phyloP scores from a whole-genome alignment of 2,113 vertebrate species.

The Pterophyllum scalare region DNA sequence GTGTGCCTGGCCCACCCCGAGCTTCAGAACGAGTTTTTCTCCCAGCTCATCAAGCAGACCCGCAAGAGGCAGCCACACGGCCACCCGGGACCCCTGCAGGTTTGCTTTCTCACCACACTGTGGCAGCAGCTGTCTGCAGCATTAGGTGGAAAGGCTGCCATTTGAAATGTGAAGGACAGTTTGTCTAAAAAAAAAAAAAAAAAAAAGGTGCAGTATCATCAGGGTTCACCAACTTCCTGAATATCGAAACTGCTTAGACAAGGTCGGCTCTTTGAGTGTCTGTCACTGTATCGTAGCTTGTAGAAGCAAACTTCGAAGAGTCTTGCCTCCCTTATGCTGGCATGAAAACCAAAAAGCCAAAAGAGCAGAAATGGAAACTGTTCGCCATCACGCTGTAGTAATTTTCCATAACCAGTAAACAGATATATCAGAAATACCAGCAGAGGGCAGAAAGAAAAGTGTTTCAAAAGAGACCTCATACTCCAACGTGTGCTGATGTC shows the following conservation, averaged over 20 bases:
- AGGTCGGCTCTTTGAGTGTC: not conserved
- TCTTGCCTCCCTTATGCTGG: not conserved
- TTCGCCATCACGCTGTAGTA: not conserved
- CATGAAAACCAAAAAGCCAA: not conserved
- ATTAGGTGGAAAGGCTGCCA: not conserved
- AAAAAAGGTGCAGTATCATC: not conserved
- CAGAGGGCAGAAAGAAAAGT: constrained; percentile 9
- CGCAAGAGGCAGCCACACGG: constrained; percentile 87
- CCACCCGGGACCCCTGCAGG: constrained; percentile 91
- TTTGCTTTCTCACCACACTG: constrained; percentile 67
- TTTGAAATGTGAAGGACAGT: not conserved
- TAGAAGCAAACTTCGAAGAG: not conserved
- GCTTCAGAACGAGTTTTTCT: constrained; percentile 97
- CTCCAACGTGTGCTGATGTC: not conserved
- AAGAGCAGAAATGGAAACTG: not conserved
- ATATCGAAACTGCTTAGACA: not conserved
- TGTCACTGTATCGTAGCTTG: not conserved
- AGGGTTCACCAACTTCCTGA: not conserved
- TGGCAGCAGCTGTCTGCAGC: constrained; percentile 32
- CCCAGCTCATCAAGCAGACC: constrained; percentile 97
- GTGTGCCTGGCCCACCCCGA: constrained; percentile 94
- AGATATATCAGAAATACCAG: not conserved
- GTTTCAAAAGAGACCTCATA: not conserved
- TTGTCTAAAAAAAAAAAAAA: not conserved
- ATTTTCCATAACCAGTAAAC: not conserved